Evolutionary conservation across 64 coral and sea anemone species (phyloP), one percentile per base, ranked within the genome.

Genomic region (Pocillopora verrucosa): DNA sequence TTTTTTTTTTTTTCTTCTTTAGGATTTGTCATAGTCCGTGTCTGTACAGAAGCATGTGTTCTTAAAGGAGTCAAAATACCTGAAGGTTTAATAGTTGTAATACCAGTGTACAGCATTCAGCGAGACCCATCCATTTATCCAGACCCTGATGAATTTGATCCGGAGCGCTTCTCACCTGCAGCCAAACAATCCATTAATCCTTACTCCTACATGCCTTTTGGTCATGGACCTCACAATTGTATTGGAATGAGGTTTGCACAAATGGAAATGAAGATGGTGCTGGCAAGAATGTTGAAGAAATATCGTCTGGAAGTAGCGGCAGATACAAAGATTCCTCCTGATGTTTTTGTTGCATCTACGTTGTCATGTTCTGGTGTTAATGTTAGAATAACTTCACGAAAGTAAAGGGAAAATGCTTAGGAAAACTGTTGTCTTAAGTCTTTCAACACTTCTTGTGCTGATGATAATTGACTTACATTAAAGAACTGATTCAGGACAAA

Each of bases 191-290:
- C 87, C 14, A 74, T 74, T 26, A 22, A 89, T 30, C 87, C 87
- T 10, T 89, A 89, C 58, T 15, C 59, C 14, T 78, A 89, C 74
- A 59, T 89, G 36, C 87, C 87, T 5, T 87, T 87, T 87, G 84
- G 84, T 38, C 88, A 89, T 5, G 88, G 88, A 22, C 88, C 88
- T 13, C 79, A 73, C 16, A 82, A 84, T 30, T 91, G 89, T 75
- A 91, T 91, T 56, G 89, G 89, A n/a, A 74, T 91, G 78, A 14
- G 89, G 36, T 91, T 91, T 74, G 89, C 80, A 7, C 78, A 61
- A 67, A 73, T 91, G 67, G 78, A 91, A 58, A 84, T 91, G 51
- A 91, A 91, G 80, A 79, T 91, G 11, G 79, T 83, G 16, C 74
- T 91, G 73, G 80, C 82, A 16, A 65, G 70, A 12, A 59, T 91